Conservation (phyloP, 2,113 vertebrate species). For the Ellobius talpinus region DNA sequence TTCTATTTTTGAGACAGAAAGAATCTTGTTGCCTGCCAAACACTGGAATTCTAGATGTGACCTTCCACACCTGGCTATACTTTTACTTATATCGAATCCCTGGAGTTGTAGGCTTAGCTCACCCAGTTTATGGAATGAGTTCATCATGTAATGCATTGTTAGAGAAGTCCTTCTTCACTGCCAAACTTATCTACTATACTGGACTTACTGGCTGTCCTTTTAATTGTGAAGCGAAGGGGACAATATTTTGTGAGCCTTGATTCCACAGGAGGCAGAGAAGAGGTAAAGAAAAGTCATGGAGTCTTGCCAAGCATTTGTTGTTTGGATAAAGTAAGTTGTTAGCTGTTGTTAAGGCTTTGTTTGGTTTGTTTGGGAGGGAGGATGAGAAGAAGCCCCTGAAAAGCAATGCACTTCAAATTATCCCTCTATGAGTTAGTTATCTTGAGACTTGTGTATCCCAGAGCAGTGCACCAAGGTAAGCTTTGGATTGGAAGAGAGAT, state of each 20-base stretch:
- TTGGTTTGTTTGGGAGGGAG: background rate
- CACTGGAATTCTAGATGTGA: background rate
- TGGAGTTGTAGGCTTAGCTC: background rate
- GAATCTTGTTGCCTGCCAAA: background rate
- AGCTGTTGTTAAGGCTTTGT: background rate
- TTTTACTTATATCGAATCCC: constrained; percentile 36
- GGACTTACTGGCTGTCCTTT: background rate
- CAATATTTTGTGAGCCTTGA: background rate
- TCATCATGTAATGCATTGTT: background rate
- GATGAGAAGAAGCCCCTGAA: background rate
- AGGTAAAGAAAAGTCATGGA: background rate
- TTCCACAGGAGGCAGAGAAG: background rate
- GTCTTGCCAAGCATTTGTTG: background rate
- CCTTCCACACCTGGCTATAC: background rate
- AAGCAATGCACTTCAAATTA: background rate
- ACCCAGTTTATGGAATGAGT: constrained; percentile 6
- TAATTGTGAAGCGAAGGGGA: background rate
- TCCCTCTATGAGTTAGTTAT: background rate
- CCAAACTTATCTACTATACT: background rate
- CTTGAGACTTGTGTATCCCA: background rate
- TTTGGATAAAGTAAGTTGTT: background rate
- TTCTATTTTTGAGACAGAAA: background rate
- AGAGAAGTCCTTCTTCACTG: background rate
- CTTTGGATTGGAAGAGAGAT: background rate
- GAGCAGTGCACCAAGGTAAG: background rate